Evolutionary conservation across 2,888 invertebrate species (phyloP), one percentile per base, ranked within the genome.

Genomic region (Troides aeacus): DNA sequence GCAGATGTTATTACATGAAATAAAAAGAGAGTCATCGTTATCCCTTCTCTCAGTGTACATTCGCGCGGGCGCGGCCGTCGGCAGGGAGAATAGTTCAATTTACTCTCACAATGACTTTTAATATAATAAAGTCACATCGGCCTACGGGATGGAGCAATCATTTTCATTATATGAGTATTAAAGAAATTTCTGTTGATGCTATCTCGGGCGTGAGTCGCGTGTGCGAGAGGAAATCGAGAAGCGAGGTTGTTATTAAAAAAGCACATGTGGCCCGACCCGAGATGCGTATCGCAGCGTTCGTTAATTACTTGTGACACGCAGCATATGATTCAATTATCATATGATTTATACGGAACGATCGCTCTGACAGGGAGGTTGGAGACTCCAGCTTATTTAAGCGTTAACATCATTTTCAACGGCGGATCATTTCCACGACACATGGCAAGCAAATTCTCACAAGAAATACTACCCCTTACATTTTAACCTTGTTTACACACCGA

Each of bases 281-380:
- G 91, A 92, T 92, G 89, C 81, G 87, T 92, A 92, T 92, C 91
- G 87, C 92, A 89, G 86, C 84, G 84, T 81, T 83, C 87, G 90
- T 91, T 92, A 91, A 92, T 92, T 92, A 90, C 92, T 88, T 91
- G 83, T 91, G 92, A 92, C 92, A 89, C 84, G 89, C 90, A 87
- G 92, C 92, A 92, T 92, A 92, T 92, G 92, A 92, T 92, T 92
- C 92, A 92, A 92, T 92, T 92, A 92, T 88, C 89, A 84, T 89
- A 92, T 92, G 92, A 92, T 92, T 92, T 92, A 92, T 89, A 79
- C 82, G 78, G 78, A 81, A 78, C 80, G 84, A 83, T 83, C 86
- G 86, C 83, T 80, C 84, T 79, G 79, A 76, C 70, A 63, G 67
- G 81, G 83, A 79, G 83, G 82, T 81, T 78, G 80, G 79, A 71